Evolutionary conservation across 2,888 invertebrate genomes (phyloP), one percentile per base, ranked within the genome.

Genomic region (Drosophila suboccidentalis): DNA sequence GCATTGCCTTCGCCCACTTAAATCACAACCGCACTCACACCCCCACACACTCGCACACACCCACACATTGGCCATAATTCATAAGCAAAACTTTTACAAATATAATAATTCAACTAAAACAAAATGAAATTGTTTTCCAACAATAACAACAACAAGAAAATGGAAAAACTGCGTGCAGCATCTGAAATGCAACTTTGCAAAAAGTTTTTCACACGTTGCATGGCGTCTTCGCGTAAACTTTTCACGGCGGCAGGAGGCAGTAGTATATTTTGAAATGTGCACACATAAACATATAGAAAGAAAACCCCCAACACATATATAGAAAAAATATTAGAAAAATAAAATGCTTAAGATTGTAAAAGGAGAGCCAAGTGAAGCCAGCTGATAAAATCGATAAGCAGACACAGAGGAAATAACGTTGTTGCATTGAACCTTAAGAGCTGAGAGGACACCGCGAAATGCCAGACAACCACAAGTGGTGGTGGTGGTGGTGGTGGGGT

Each of bases 81-180:
- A 83, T 89, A 78, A 89, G 87, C 68, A 87, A 71, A 84, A 84
- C 75, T 84, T 84, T 87, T 68, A 58, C 89, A 89, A 89, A 84
- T 87, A 87, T 81, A 84, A 84, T 87, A 84, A 89, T 84, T 89
- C 89, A 84, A 81, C 69, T 87, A 85, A 72, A 85, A 72, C 80
- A 87, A 82, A 79, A 75, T 82, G 50, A 71, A 75, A 61, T 74
- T 66, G 65, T 65, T 61, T 59, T 39, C 19, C 38, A 71, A 51
- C 41, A 53, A 53, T 22, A 63, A 44, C 32, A 50, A 61, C 17
- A 1, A 36, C 36, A 8, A 41, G 15, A 15, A 11, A 22, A 39
- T 39, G 19, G 22, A 49, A 58, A 80, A 82, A 82, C 73, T 80
- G 83, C 70, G 80, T 73, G 59, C 65, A 72, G 77, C 87, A 83